Conservation (phyloP, 2,888 invertebrate species). For the Pristionchus fissidentatus region DNA sequence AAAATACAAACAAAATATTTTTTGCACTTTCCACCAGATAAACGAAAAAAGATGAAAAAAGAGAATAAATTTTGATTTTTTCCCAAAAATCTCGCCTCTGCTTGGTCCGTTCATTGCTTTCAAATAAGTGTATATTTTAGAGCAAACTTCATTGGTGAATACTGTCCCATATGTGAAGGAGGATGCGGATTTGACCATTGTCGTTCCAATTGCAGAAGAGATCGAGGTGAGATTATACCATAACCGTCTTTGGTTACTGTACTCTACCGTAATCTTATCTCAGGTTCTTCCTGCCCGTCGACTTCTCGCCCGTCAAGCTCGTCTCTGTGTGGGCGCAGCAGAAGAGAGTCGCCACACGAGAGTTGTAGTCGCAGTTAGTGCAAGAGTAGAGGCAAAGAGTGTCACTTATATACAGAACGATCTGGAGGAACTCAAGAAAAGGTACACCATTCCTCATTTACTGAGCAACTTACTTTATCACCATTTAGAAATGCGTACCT, state of each 20-base stretch:
- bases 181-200: constrained; percentile 86
- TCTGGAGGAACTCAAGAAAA: constrained; percentile 69
- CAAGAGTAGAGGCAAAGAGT: constrained; percentile 62
- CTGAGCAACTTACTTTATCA: not conserved
- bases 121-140: not conserved
- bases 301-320: constrained; percentile 85
- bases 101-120: not conserved
- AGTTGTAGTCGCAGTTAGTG: constrained; percentile 67
- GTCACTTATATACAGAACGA: constrained; percentile 65
- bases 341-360: constrained; percentile 68
- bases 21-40: no score
- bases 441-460: constrained; percentile 48
- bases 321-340: constrained; percentile 82
- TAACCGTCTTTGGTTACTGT: not conserved
- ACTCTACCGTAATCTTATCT: not conserved
- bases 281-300: constrained; percentile 79
- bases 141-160: constrained; percentile 36
- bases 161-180: constrained; percentile 94
- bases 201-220: constrained; percentile 81
- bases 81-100: not conserved
- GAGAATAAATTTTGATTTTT: constrained; percentile 19
- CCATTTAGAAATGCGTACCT: not conserved
- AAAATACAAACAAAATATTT: no score
- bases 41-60: no score
- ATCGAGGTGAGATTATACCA: constrained; percentile 48